Evolutionary conservation across 2,797 vertebrate species (phyloP).

Genomic region (Hoplostethus atlanticus): DNA sequence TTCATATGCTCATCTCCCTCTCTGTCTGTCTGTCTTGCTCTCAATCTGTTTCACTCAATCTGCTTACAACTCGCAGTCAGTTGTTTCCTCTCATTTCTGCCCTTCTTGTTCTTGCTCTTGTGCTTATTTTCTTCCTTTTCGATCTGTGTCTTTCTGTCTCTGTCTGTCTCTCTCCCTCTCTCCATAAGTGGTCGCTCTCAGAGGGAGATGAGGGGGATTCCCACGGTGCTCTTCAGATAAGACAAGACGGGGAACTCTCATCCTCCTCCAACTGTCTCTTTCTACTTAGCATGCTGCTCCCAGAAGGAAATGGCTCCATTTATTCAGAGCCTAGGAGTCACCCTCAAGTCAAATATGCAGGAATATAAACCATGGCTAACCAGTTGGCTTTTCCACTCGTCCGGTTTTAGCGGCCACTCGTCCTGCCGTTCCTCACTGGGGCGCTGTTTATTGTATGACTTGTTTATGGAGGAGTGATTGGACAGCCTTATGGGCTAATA

Average conservation of each 20-base stretch:
- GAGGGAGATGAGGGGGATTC: conserved; percentile 53
- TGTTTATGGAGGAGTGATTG: conserved; percentile 57
- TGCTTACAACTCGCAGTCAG: conserved; percentile 1
- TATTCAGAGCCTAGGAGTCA: conserved; percentile 58
- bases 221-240: conserved; percentile 72
- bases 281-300: conserved; percentile 65
- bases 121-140: not conserved
- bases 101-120: not conserved
- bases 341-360: conserved; percentile 42
- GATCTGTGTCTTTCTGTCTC: conserved; percentile 8
- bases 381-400: conserved; percentile 51
- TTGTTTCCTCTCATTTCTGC: not conserved
- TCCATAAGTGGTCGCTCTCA: conserved; percentile 54
- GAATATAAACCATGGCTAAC: conserved; percentile 57
- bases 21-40: conserved; percentile 26
- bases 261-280: conserved; percentile 65
- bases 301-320: conserved; percentile 60
- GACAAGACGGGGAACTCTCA: conserved; percentile 71
- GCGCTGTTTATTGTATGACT: conserved; percentile 40
- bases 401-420: conserved; percentile 19
- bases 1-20: conserved; percentile 31
- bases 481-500: conserved; percentile 56
- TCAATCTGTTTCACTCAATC: conserved; percentile 11
- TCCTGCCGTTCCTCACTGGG: not conserved
- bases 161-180: conserved; percentile 24